These are phyloP conservation scores for Drosophila ochracea DNA, from an alignment of 2,888 invertebrate species.

Conservation along the genomic window DNA sequence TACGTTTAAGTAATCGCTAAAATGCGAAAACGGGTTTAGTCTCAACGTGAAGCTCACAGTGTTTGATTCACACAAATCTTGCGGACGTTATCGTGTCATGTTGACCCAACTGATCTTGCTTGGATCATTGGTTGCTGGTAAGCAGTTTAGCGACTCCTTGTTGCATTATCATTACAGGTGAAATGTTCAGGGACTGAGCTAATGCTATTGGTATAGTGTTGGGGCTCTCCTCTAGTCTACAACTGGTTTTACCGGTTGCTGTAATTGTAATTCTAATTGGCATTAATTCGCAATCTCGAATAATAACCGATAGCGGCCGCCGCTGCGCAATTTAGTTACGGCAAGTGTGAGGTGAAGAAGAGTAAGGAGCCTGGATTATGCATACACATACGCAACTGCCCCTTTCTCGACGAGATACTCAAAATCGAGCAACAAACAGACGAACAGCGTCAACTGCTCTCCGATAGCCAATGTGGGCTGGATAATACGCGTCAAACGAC, in stretches of 20 bases:
- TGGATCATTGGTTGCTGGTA: constrained; percentile 43
- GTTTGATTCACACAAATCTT: constrained; percentile 31
- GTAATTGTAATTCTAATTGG: constrained; percentile 15
- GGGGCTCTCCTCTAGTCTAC: neutral
- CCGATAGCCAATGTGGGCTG: constrained; percentile 89
- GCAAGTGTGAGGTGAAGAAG: constrained; percentile 67
- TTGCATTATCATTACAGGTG: neutral
- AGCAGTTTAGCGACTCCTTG: constrained; percentile 8
- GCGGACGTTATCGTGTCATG: constrained; percentile 22
- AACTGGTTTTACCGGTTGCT: constrained; percentile 59
- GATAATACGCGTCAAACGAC: constrained; percentile 81
- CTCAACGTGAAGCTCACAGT: constrained; percentile 33
- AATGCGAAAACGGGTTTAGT: constrained; percentile 43
- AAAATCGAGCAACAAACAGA: constrained; percentile 39
- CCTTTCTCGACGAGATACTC: constrained; percentile 61
- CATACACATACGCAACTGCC: constrained; percentile 74
- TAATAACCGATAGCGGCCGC: constrained; percentile 19
- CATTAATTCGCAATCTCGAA: constrained; percentile 14
- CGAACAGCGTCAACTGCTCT: constrained; percentile 51
- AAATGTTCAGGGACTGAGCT: neutral
- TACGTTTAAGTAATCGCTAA: constrained; percentile 19
- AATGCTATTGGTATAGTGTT: neutral
- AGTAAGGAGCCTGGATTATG: constrained; percentile 73
- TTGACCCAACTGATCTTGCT: constrained; percentile 30
- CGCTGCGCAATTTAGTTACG: constrained; percentile 66